Evolutionary conservation across 2,113 vertebrate species (phyloP), one percentile per base, ranked within the genome.

Genomic region (Cyanistes caeruleus): DNA sequence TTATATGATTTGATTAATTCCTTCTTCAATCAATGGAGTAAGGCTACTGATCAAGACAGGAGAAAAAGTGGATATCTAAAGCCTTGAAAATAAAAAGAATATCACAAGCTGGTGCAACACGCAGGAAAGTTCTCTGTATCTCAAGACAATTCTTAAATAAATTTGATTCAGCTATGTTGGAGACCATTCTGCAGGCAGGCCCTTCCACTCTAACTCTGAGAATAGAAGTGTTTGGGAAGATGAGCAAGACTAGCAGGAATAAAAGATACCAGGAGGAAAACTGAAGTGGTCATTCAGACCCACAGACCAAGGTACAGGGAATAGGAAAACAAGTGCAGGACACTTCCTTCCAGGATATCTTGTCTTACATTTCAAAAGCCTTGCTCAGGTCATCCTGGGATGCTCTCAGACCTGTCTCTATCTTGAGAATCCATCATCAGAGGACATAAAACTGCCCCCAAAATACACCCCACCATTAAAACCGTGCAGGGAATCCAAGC

Each of bases 1-100:
- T 87, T 75, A 64, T 28, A 76, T 62, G 19, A 80, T 64, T 95
- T 94, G 76, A 90, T 93, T 93, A 91, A 93, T 65, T 77, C 72
- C 39, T 21, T 77, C 78, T 95, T 46, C 51, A 82, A 28, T 77
- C 59, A 63, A 25, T 25, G 46, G 43, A 85, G n/a, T 39, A 46
- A 84, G 59, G 49, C 63, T 77, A 62, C 63, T 60, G 56, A 44
- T 49, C 20, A 55, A 49, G 70, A 51, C 30, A 85, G 75, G 65
- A 81, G 62, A 86, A 28, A 10, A 84, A 89, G 28, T n/a, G 35
- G 46, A 7, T 51, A 33, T 41, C 21, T 70, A 80, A 82, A 88
- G n/a, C 22, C 46, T 65, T 43, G 55, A 93, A 83, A 91, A 65
- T 43, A 65, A 11, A 53, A 46, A 48, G 63, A 58, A 13, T 51